phyloP scores from a whole-genome alignment of 2,888 invertebrate species.

The Acleris emargana region DNA sequence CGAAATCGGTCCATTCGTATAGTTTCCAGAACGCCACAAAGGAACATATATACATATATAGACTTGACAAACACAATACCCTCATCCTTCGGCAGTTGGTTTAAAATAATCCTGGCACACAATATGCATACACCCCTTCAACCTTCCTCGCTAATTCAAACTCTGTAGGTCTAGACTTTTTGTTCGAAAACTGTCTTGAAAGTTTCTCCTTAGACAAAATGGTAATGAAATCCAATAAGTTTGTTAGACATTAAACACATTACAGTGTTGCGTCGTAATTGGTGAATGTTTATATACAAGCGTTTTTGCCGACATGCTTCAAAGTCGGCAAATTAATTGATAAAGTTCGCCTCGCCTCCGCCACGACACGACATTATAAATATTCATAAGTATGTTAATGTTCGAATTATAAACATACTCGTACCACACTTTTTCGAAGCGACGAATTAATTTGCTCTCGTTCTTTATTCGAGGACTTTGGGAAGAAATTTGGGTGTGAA shows the following conservation, averaged over 20 bases:
- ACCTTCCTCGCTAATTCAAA: too few relatives aligned
- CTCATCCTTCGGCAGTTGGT: too few relatives aligned
- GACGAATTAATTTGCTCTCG: slow-evolving; percentile 15
- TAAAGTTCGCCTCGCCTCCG: slow-evolving; percentile 38
- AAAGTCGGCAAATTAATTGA: slow-evolving; percentile 39
- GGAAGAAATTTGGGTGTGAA: slow-evolving; percentile 6
- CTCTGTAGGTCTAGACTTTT: too few relatives aligned
- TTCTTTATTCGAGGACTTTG: slow-evolving; percentile 10
- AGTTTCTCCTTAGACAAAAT: background rate
- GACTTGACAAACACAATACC: too few relatives aligned
- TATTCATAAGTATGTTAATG: slow-evolving; percentile 54
- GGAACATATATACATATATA: too few relatives aligned
- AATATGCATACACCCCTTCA: too few relatives aligned
- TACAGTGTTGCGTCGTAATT: slow-evolving; percentile 39
- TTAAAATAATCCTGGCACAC: too few relatives aligned
- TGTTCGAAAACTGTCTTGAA: too few relatives aligned
- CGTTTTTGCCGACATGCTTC: slow-evolving; percentile 49
- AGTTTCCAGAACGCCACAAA: too few relatives aligned
- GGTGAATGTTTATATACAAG: slow-evolving; percentile 43
- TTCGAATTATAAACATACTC: slow-evolving; percentile 38
- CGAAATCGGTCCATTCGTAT: too few relatives aligned
- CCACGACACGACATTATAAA: slow-evolving; percentile 46
- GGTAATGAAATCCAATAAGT: slow-evolving; percentile 24
- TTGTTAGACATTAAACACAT: slow-evolving; percentile 22
- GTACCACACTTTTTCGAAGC: slow-evolving; percentile 28